A percentile compares a stretch with the other conserved stretches of the same genome.
Conservation (phyloP, 2,888 invertebrate genomes). For the Tetranychus piercei region DNA sequence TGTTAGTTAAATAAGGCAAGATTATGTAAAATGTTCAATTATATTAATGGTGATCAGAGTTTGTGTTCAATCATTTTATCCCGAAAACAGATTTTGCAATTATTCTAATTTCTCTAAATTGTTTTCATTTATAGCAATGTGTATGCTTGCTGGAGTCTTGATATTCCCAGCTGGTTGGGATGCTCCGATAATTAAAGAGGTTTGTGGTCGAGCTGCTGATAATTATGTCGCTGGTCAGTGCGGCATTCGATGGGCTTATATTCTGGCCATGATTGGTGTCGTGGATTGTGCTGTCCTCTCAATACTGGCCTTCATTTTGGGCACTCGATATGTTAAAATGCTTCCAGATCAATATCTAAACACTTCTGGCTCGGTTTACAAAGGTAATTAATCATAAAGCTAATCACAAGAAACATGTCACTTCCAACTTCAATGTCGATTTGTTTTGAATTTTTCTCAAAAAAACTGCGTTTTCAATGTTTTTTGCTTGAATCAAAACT, state of each 20-base stretch:
- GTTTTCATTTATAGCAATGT: conserved; percentile 47
- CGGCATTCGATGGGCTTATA: conserved; percentile 77
- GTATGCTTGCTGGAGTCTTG: conserved; percentile 67
- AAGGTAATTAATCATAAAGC: neutral
- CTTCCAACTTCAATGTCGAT: neutral
- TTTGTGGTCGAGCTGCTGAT: conserved; percentile 58
- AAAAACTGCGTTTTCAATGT: no score
- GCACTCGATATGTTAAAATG: conserved; percentile 64
- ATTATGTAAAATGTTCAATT: no score
- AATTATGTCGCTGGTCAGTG: conserved; percentile 61
- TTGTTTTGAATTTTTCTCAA: neutral
- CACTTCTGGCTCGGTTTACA: conserved; percentile 21
- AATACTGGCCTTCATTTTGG: conserved; percentile 76
- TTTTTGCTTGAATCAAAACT: no score
- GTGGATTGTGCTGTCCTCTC: conserved; percentile 64
- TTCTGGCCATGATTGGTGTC: conserved; percentile 72
- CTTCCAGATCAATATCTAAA: conserved; percentile 27
- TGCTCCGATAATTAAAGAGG: conserved; percentile 55
- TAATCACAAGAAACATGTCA: neutral
- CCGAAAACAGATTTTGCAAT: no score
- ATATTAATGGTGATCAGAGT: no score
- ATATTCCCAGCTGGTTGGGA: conserved; percentile 84
- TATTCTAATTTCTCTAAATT: neutral
- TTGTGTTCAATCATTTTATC: no score
- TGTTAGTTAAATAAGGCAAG: no score